Evolutionary conservation across 2,113 vertebrate genomes (phyloP).

Genomic region (Notechis scutatus): DNA sequence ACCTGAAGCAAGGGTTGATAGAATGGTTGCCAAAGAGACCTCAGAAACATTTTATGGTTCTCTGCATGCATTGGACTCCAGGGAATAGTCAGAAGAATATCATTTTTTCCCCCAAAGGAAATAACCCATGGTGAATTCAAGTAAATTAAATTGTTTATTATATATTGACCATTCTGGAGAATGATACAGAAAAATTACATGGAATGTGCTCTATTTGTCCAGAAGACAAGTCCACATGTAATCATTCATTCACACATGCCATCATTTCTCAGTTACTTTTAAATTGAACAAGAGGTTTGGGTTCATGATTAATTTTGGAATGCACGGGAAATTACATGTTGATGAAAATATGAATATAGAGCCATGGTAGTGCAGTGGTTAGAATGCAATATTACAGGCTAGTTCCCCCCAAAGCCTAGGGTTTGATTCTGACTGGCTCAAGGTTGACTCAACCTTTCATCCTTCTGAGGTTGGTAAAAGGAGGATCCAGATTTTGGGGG

Average conservation of each 20-base stretch:
- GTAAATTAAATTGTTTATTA: neutral
- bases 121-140: neutral
- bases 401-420: no score
- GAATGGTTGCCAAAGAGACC: neutral
- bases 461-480: no score
- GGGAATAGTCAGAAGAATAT: neutral
- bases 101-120: neutral
- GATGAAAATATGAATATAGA: neutral
- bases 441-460: no score
- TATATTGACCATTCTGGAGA: neutral
- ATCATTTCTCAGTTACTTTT: neutral
- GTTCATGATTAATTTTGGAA: neutral
- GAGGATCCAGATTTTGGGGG: no score
- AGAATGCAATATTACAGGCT: no score
- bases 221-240: neutral
- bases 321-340: neutral
- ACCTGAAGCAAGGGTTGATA: neutral
- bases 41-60: neutral
- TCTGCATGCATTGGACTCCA: neutral
- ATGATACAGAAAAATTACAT: neutral
- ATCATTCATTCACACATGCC: neutral
- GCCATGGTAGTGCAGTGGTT: no score
- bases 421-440: no score
- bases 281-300: neutral
- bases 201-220: neutral